These are phyloP conservation scores for Oncorhynchus mykiss DNA, from an alignment of 2,113 vertebrate species.

Conservation along the genomic window DNA sequence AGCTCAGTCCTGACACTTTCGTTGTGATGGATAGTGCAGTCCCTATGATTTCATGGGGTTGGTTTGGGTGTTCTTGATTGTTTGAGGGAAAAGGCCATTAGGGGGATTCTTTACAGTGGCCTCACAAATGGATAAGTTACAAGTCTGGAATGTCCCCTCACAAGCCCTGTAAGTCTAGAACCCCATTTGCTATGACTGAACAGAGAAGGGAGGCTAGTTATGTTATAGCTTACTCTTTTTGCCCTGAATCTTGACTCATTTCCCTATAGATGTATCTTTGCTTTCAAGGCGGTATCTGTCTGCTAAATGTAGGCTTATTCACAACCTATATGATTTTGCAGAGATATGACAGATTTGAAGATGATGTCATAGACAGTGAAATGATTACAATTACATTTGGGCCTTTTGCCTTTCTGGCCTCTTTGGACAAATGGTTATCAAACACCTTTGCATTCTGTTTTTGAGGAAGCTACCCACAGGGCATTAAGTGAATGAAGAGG, in stretches of 20 bases:
- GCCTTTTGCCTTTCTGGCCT: not conserved
- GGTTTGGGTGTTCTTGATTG: not conserved
- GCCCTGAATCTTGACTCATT: not conserved
- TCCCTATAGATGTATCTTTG: not conserved
- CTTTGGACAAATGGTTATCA: not conserved
- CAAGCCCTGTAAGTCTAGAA: conserved; percentile 1
- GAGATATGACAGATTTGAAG: not conserved
- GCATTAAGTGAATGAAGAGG: not conserved
- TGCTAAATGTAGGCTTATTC: too few relatives aligned
- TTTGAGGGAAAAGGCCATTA: conserved; percentile 2
- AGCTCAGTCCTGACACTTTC: not conserved
- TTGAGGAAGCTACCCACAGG: not conserved
- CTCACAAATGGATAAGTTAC: conserved; percentile 10
- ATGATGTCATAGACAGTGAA: not conserved
- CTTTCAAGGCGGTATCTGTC: not conserved
- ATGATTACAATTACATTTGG: not conserved
- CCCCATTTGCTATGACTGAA: not conserved
- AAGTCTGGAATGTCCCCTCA: conserved; percentile 10
- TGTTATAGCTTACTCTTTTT: not conserved
- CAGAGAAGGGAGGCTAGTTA: not conserved
- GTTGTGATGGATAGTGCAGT: not conserved
- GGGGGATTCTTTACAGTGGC: not conserved
- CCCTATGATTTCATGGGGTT: not conserved
- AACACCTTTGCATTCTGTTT: not conserved
- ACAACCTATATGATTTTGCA: too few relatives aligned